Evolutionary conservation across 2,113 vertebrate species (phyloP).

Genomic region (Cygnus atratus): DNA sequence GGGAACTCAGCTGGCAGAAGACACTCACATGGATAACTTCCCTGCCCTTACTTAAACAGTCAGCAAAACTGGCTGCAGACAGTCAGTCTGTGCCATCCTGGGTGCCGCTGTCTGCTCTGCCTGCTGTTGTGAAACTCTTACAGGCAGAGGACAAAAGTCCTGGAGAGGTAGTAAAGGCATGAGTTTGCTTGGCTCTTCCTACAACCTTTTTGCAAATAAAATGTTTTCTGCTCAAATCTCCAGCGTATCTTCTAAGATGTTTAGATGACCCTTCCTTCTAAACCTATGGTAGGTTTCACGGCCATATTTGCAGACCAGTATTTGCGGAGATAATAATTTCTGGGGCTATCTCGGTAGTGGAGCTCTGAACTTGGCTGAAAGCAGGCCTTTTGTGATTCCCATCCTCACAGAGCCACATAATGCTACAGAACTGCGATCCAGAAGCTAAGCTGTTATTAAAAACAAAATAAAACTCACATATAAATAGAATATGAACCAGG

Average conservation of each 20-base stretch:
- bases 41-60: neutral
- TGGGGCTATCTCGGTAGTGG: neutral
- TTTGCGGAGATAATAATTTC: neutral
- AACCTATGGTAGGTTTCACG: neutral
- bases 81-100: neutral
- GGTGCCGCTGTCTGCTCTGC: accelerated
- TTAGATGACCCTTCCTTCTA: neutral
- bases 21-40: accelerated
- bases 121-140: neutral
- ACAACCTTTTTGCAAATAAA: neutral
- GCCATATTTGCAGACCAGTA: neutral
- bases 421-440: constrained; percentile 46
- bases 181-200: neutral
- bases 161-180: neutral
- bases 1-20: neutral
- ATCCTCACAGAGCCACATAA: constrained; percentile 18
- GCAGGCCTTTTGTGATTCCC: constrained; percentile 17
- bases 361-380: neutral
- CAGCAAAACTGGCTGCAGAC: neutral
- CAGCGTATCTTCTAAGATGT: neutral
- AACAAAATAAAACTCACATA: constrained; percentile 38
- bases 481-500: constrained; percentile 58
- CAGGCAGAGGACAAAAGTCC: neutral
- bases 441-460: constrained; percentile 43
- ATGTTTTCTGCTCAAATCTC: neutral